Conservation (phyloP, 2,797 vertebrate species). For the Pipistrellus pipistrellus region DNA sequence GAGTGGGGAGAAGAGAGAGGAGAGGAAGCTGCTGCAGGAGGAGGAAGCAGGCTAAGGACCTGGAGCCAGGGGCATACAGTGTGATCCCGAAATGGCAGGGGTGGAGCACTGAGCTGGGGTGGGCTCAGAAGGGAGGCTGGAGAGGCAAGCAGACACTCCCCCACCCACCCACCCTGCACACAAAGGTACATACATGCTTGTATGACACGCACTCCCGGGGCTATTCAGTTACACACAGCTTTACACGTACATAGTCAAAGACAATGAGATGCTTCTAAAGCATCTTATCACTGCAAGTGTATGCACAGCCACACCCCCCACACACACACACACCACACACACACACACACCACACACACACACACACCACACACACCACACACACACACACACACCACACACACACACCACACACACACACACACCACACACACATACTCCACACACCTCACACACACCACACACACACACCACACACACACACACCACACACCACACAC, state of each 20-base stretch:
- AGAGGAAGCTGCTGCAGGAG: neutral
- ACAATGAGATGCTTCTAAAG: neutral
- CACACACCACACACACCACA: neutral
- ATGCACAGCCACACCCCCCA: neutral
- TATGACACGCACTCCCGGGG: rapidly evolving
- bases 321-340: neutral
- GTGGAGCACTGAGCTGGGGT: neutral
- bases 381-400: neutral
- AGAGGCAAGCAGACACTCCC: neutral
- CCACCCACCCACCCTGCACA: neutral
- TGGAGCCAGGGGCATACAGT: neutral
- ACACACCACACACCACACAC: neutral
- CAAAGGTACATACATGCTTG: neutral
- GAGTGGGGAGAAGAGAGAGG: neutral
- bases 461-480: neutral
- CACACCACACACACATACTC: no score
- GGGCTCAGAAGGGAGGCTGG: neutral
- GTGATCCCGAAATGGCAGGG: no score
- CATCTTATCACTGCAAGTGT: rapidly evolving
- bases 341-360: neutral
- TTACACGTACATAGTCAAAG: neutral
- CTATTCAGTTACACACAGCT: neutral
- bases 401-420: neutral
- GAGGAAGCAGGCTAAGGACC: neutral
- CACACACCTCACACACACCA: no score